These are phyloP conservation scores for Leucophenga varia DNA, from an alignment of 1,140 invertebrate species.

Conservation along the genomic window DNA sequence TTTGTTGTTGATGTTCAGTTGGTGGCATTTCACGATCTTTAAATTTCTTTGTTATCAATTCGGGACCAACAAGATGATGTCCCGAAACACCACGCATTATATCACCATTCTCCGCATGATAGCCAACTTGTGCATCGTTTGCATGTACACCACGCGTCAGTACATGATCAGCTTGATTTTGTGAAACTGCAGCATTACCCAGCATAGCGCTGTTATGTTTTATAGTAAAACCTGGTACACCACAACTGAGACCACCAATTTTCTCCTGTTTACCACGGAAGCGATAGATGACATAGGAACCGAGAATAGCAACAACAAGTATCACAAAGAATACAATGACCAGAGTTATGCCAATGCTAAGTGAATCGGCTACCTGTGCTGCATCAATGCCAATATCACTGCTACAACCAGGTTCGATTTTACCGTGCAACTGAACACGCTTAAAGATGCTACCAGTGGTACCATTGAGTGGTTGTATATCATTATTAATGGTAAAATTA, in stretches of 20 bases:
- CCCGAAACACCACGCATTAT: conserved; percentile 67
- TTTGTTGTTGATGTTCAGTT: conserved; percentile 64
- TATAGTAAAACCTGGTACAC: conserved; percentile 61
- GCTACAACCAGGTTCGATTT: conserved; percentile 68
- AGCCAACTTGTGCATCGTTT: conserved; percentile 56
- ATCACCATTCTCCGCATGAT: conserved; percentile 68
- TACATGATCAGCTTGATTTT: conserved; percentile 60
- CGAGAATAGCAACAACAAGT: conserved; percentile 81
- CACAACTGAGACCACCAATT: conserved; percentile 60
- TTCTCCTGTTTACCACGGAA: conserved; percentile 83
- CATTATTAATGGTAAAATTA: conserved; percentile 85
- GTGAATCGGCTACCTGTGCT: conserved; percentile 76
- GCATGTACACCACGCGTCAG: conserved; percentile 58
- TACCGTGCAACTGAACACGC: conserved; percentile 68
- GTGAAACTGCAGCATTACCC: conserved; percentile 61
- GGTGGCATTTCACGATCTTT: conserved; percentile 77
- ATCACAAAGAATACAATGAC: conserved; percentile 94
- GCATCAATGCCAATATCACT: conserved; percentile 72
- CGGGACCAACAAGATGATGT: conserved; percentile 73
- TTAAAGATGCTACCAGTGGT: conserved; percentile 78
- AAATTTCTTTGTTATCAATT: conserved; percentile 82
- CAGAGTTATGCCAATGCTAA: conserved; percentile 87
- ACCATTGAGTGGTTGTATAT: conserved; percentile 85
- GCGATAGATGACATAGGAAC: conserved; percentile 87
- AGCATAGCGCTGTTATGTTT: conserved; percentile 67